A percentile compares a stretch with the other conserved stretches of the same genome.
phyloP scores from a whole-genome alignment of 2,888 invertebrate species.

The Bombylius discolor region DNA sequence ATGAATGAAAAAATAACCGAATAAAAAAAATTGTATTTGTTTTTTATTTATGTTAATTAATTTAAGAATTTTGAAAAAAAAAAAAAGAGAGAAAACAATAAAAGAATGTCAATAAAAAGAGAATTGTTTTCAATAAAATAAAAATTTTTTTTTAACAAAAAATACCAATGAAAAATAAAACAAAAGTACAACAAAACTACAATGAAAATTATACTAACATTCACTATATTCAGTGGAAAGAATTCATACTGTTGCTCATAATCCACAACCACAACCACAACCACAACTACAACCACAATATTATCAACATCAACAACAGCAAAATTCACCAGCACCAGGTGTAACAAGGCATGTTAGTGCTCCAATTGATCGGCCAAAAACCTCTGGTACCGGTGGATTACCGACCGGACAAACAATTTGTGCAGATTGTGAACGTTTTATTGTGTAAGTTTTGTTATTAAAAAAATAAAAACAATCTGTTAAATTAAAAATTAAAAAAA shows the following conservation, averaged over 20 bases:
- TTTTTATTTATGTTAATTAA: no score
- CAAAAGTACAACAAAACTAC: no score
- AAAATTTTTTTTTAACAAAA: no score
- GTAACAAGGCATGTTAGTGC: slow-evolving; percentile 55
- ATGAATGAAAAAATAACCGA: no score
- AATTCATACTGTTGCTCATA: neutral
- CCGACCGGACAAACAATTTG: slow-evolving; percentile 88
- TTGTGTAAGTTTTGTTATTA: slow-evolving; percentile 71
- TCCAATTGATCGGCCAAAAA: slow-evolving; percentile 53
- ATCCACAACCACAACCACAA: slow-evolving; percentile 14
- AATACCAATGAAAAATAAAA: neutral
- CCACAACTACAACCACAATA: slow-evolving; percentile 12
- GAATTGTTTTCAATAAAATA: no score
- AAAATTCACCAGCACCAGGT: slow-evolving; percentile 14
- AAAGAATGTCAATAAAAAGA: no score
- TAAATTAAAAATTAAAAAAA: no score
- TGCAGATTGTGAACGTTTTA: slow-evolving; percentile 91
- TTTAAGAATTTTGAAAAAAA: no score
- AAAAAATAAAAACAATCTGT: neutral
- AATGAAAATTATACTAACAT: neutral
- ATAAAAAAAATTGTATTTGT: no score
- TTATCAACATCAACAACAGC: slow-evolving; percentile 16
- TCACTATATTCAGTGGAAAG: neutral
- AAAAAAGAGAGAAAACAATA: no score
- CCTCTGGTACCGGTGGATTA: slow-evolving; percentile 57